Conservation (phyloP, 2,797 vertebrate genomes). For the Ceryle rudis region DNA sequence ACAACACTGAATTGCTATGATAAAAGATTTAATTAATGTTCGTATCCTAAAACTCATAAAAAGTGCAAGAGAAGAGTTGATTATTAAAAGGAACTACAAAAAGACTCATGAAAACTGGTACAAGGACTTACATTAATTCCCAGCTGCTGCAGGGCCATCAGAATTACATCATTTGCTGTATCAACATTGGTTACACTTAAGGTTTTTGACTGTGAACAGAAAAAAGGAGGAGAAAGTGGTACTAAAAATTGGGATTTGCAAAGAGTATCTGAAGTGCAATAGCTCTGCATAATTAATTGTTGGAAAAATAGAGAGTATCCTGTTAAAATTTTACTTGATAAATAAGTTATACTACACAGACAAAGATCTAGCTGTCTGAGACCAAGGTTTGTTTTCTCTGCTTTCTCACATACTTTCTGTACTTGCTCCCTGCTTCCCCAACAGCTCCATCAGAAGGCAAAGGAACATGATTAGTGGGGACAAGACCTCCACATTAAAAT, state of each 20-base stretch:
- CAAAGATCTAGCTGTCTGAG: neutral
- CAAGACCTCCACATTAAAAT: neutral
- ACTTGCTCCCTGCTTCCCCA: neutral
- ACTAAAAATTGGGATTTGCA: conserved; percentile 22
- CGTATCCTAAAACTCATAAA: neutral
- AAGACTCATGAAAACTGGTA: conserved; percentile 4
- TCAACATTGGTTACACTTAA: conserved; percentile 89
- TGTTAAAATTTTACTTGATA: neutral
- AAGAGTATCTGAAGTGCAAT: neutral
- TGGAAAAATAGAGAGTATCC: neutral
- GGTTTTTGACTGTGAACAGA: conserved; percentile 88
- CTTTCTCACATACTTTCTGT: neutral
- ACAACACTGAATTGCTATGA: neutral
- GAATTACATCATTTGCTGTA: conserved; percentile 89
- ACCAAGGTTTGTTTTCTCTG: neutral
- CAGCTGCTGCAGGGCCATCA: conserved; percentile 89
- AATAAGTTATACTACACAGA: neutral
- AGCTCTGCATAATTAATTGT: neutral
- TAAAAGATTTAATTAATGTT: neutral
- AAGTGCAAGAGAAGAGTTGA: neutral
- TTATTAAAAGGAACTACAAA: neutral
- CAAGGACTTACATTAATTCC: conserved; percentile 88
- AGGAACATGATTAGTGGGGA: neutral
- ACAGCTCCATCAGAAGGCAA: neutral
- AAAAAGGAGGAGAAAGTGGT: conserved; percentile 18